A percentile compares a stretch with the other conserved stretches of the same genome.
These are phyloP conservation scores for Stenolophus ochropezus DNA, from an alignment of 2,888 invertebrate genomes.

Conservation along the genomic window DNA sequence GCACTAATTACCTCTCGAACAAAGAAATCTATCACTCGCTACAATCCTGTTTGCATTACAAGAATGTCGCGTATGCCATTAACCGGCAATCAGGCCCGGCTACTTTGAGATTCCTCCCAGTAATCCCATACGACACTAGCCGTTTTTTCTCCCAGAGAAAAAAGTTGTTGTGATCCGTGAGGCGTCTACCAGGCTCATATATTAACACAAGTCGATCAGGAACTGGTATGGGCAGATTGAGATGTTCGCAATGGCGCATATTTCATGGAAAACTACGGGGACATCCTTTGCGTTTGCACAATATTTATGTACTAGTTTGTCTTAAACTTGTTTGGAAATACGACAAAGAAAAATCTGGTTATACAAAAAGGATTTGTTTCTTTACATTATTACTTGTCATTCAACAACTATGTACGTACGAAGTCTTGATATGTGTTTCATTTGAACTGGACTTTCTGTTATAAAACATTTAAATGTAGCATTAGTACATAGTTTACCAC, in stretches of 20 bases:
- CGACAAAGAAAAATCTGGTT: too few relatives aligned
- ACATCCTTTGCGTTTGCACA: neutral
- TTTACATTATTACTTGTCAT: too few relatives aligned
- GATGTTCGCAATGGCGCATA: neutral
- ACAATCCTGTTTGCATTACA: conserved; percentile 11
- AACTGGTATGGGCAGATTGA: neutral
- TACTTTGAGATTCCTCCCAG: conserved; percentile 13
- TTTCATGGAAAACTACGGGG: neutral
- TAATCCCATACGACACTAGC: conserved; percentile 23
- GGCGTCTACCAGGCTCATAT: conserved; percentile 11
- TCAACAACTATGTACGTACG: too few relatives aligned
- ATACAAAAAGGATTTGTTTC: too few relatives aligned
- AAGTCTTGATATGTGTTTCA: too few relatives aligned
- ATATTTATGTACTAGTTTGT: too few relatives aligned
- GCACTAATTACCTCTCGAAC: neutral
- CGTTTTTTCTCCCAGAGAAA: neutral
- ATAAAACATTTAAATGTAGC: too few relatives aligned
- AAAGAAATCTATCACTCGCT: conserved; percentile 7
- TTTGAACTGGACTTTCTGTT: too few relatives aligned
- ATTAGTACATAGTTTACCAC: too few relatives aligned
- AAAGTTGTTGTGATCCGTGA: conserved; percentile 27
- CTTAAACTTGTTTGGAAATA: too few relatives aligned
- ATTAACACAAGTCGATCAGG: conserved; percentile 13
- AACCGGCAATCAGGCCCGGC: conserved; percentile 12
- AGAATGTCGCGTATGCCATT: conserved; percentile 30